Evolutionary conservation across 2,797 vertebrate genomes (phyloP).

Genomic region (Pyrocephalus nanus): DNA sequence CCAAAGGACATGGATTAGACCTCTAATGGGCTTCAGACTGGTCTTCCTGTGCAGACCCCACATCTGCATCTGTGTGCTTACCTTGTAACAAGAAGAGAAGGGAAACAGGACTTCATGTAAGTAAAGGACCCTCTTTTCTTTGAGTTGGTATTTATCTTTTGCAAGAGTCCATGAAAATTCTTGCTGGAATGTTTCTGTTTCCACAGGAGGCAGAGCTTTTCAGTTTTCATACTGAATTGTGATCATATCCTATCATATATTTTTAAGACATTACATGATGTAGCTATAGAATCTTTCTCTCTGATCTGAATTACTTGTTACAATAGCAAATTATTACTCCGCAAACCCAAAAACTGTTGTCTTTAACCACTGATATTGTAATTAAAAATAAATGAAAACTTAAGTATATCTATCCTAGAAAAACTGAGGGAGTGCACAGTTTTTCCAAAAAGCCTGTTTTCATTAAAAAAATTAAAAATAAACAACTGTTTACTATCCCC

Average conservation of each 20-base stretch:
- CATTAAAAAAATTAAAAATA: background rate
- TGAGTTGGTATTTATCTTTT: background rate
- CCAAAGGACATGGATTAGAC: background rate
- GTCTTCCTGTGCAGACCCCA: background rate
- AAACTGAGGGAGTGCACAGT: background rate
- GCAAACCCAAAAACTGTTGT: background rate
- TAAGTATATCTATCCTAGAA: background rate
- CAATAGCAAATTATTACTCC: background rate
- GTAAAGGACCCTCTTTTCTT: background rate
- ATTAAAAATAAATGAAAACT: background rate
- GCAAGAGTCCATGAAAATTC: background rate
- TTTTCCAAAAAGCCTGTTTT: background rate
- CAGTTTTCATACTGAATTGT: background rate
- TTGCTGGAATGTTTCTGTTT: background rate
- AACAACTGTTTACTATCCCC: rapidly evolving
- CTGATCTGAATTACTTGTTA: background rate
- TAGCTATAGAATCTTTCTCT: background rate
- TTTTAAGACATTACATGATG: background rate
- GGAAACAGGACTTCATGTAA: background rate
- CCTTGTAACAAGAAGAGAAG: background rate
- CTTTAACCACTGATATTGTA: background rate
- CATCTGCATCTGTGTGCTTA: background rate
- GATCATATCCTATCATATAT: rapidly evolving
- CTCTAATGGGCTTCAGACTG: background rate
- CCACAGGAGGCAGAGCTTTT: background rate